Percentiles rank a stretch among this genome's conserved stretches.
phyloP scores from a whole-genome alignment of 1,140 invertebrate genomes.

The Formica selysi region DNA sequence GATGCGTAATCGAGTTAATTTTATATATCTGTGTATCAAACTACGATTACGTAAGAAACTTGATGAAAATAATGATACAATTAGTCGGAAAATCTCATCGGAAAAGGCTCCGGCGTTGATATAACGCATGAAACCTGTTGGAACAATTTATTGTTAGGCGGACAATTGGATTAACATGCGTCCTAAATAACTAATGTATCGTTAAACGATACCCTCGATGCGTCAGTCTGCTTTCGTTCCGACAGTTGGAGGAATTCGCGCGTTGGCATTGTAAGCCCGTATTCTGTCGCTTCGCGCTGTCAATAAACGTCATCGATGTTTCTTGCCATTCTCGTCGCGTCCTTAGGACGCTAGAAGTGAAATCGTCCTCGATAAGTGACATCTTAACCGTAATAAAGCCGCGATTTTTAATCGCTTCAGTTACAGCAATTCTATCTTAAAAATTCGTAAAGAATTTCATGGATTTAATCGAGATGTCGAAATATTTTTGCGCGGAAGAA shows the following conservation, averaged over 20 bases:
- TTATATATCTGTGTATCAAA: not conserved
- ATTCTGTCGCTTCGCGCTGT: not conserved
- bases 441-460: conserved; percentile 5
- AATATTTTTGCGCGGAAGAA: conserved; percentile 33
- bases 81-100: conserved; percentile 5
- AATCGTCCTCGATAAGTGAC: conserved; percentile 23
- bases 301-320: conserved; percentile 30
- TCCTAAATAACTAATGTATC: conserved; percentile 51
- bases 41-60: not conserved
- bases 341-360: not conserved
- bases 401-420: conserved; percentile 30
- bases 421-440: not conserved
- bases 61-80: not conserved
- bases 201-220: conserved; percentile 62
- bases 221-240: conserved; percentile 39
- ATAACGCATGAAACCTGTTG: not conserved
- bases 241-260: not conserved
- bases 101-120: not conserved
- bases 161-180: conserved; percentile 17
- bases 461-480: conserved; percentile 11
- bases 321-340: conserved; percentile 28
- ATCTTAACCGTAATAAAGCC: not conserved
- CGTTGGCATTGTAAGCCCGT: conserved; percentile 19
- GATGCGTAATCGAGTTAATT: not conserved
- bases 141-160: conserved; percentile 13